Evolutionary conservation across 2,888 invertebrate species (phyloP), one percentile per base, ranked within the genome.

Genomic region (Kryphioiulus occultus): DNA sequence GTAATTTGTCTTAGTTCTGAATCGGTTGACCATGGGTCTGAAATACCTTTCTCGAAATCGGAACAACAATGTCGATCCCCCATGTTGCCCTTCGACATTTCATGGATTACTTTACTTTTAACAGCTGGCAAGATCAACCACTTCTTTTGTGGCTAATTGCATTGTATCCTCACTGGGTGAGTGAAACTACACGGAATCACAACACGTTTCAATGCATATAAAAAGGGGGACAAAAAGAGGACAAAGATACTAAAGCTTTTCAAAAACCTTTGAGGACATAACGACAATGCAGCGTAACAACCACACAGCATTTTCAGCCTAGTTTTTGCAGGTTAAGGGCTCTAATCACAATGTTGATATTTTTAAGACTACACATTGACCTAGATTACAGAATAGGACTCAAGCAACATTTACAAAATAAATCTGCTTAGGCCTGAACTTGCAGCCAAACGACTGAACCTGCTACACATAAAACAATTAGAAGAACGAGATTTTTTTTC

Each of bases 41-140:
- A 78, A 78, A 78, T 59, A 17, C 17, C 30, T 30, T 78, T 78
- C 26, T 30, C 9, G 30, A 78, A 78, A 78, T 78, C 78, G 12
- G 78, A 78, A 78, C 78, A 53, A 78, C 78, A 30, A 78, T 30
- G 78, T 78, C 30, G 30, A 78, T 26, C 78, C 78, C 78, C 30
- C 30, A 78, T 78, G 30, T 78, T 78, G 78, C 78, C 78, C 78
- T 78, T 78, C 78, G 78, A 78, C 78, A 78, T 78, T 78, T 78
- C 30, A 78, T 30, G 26, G 30, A 78, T 78, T 78, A 78, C 78
- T 53, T 53, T 44, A 44, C 44, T 44, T 44, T 47, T n/a, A 53
- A 78, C 12, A 10, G 78, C 15, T 78, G 30, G 78, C 30, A 78
- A 78, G 78, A 78, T 30, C 78, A 78, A 9, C 78, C 26, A 78